Evolutionary conservation across 2,888 invertebrate genomes (phyloP), one percentile per base, ranked within the genome.

Genomic region (Nowickia ferox): DNA sequence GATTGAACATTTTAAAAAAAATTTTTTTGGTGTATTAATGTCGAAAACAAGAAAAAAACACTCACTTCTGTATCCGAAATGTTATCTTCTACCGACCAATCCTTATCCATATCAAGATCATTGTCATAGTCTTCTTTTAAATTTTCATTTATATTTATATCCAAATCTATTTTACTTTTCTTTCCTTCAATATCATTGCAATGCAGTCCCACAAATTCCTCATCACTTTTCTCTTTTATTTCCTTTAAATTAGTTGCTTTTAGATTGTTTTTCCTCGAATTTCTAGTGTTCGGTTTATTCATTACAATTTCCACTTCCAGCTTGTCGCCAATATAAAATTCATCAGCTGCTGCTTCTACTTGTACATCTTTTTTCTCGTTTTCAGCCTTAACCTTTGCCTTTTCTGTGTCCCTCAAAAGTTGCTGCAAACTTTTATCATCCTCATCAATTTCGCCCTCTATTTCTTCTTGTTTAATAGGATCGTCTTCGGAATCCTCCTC

Each of bases 401-500:
- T 57, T 74, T 63, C 55, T 6, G 51, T 46, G 3, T 83, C 79
- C 9, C 75, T 80, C 22, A 84, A 40, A 42, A 81, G 53, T 57
- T 84, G 71, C 6, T 76, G 75, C 46, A 76, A 48, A 40, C 80
- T 80, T 22, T 69, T 80, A n/a, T 69, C 59, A 63, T 75, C 69
- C 5, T 84, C 84, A 57, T 79, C 74, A 10, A 55, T 19, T 11
- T 63, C 71, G 8, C 15, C 51, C 9, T 17, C 48, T n/a, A 46
- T 15, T 1, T 78, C 83, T 57, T 88, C 87, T 30, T 85, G 83
- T 55, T 88, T 87, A 40, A 87, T 87, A 1, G 87, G 87, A 76
- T 88, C 87, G 75, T 65, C 84, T 79, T 74, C 78, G 3, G 78
- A 78, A 63, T 84, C 81, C 9, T 84, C 86, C 17, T 81, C 84